Evolutionary conservation across 2,113 vertebrate species (phyloP).

Genomic region (Gallinago paraguaiae): DNA sequence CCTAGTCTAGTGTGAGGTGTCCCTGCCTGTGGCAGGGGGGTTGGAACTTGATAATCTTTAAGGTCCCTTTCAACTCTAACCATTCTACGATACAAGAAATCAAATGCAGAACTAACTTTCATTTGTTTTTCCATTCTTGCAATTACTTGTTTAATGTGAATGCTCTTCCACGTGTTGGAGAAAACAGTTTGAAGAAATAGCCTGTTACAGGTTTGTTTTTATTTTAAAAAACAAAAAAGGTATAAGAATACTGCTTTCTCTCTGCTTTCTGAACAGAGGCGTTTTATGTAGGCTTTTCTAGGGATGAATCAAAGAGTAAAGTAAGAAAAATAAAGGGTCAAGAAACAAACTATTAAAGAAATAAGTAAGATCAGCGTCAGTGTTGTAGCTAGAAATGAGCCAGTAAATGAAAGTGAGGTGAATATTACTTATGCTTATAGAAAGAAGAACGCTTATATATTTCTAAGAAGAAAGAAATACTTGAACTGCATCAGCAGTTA

Average conservation of each 20-base stretch:
- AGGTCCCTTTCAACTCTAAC: no score
- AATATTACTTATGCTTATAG: neutral
- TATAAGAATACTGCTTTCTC: neutral
- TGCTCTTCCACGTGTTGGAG: rapidly evolving
- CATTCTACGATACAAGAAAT: neutral
- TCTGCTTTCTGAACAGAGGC: neutral
- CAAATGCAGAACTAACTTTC: neutral
- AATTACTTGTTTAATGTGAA: neutral
- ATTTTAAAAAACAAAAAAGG: neutral
- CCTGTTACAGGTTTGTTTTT: neutral
- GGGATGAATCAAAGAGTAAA: neutral
- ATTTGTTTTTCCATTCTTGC: neutral
- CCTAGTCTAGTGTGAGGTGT: no score
- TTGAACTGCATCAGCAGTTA: neutral
- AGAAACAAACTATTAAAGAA: neutral
- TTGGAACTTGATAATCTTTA: no score
- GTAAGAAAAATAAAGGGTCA: neutral
- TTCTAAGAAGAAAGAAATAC: neutral
- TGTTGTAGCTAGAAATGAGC: neutral
- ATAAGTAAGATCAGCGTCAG: neutral
- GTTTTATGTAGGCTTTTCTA: neutral
- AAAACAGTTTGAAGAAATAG: neutral
- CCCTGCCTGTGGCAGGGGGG: no score
- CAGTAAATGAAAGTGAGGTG: neutral
- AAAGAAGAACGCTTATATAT: neutral